phyloP scores from a whole-genome alignment of 2,113 vertebrate species.

The Phocoena sinus region DNA sequence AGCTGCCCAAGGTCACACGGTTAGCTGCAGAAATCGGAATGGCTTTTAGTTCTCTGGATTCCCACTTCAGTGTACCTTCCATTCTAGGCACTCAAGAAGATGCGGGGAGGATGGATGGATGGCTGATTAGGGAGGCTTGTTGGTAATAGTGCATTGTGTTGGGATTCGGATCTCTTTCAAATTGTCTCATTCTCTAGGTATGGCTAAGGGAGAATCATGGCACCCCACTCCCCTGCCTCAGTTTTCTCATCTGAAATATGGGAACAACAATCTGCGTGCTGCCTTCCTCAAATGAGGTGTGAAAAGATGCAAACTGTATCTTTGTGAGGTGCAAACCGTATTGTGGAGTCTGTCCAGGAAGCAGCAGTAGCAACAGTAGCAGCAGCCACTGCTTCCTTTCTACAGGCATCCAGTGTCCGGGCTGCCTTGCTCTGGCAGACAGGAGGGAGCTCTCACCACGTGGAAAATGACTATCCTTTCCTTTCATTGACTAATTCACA shows the following conservation, averaged over 20 bases:
- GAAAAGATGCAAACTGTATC: not conserved
- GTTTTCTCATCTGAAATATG: not conserved
- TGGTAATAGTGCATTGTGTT: not conserved
- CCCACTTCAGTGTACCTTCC: not conserved
- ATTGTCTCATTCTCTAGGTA: not conserved
- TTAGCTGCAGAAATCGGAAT: not conserved
- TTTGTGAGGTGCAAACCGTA: not conserved
- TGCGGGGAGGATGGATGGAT: not conserved
- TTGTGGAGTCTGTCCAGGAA: not conserved
- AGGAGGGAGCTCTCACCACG: not conserved
- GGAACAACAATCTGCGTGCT: not conserved
- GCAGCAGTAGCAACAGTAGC: not conserved
- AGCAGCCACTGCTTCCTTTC: not conserved
- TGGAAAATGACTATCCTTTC: not conserved
- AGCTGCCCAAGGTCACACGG: not conserved
- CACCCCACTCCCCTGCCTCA: not conserved
- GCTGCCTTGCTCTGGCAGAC: not conserved
- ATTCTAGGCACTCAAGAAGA: not conserved
- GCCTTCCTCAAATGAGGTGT: not conserved
- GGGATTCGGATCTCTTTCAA: not conserved
- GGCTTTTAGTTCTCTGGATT: not conserved
- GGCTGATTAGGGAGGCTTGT: not conserved
- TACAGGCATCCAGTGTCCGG: not conserved
- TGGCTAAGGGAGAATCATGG: not conserved
- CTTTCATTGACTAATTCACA: constrained; percentile 35